Evolutionary conservation across 2,797 vertebrate genomes (phyloP).

Genomic region (Leuciscus waleckii): DNA sequence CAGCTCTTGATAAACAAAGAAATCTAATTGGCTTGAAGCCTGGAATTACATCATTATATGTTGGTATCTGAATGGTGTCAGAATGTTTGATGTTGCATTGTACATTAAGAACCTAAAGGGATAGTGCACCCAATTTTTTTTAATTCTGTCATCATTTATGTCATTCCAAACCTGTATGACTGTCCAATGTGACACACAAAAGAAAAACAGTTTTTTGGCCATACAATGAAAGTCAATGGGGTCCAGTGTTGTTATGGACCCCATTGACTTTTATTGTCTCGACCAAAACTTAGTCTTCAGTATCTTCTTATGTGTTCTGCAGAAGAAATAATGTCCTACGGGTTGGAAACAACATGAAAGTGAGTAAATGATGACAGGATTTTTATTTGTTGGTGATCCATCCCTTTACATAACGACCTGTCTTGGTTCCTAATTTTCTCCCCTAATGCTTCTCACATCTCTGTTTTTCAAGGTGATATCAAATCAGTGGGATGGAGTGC

Average conservation of each 20-base stretch:
- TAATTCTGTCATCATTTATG: background rate
- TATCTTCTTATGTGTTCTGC: background rate
- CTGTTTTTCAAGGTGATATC: slow-evolving; percentile 72
- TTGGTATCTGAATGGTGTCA: slow-evolving; percentile 57
- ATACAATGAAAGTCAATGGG: background rate
- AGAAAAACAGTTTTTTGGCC: background rate
- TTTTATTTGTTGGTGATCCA: background rate
- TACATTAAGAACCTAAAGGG: background rate
- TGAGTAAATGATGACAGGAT: background rate
- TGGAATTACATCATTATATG: slow-evolving; percentile 75
- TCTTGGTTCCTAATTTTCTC: background rate
- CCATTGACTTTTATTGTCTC: background rate
- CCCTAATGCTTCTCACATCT: background rate
- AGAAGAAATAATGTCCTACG: background rate
- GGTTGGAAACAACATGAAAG: background rate
- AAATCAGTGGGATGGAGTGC: slow-evolving; percentile 78
- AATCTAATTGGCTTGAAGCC: slow-evolving; percentile 74
- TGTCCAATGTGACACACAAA: background rate
- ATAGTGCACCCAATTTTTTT: rapidly evolving
- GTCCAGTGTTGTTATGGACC: background rate
- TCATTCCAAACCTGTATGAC: background rate
- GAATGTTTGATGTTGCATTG: background rate
- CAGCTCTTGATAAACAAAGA: slow-evolving; percentile 64
- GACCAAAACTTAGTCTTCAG: background rate
- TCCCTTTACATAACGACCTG: background rate